Evolutionary conservation across 2,888 invertebrate species (phyloP), one percentile per base, ranked within the genome.

Genomic region (Epinotia ramella): DNA sequence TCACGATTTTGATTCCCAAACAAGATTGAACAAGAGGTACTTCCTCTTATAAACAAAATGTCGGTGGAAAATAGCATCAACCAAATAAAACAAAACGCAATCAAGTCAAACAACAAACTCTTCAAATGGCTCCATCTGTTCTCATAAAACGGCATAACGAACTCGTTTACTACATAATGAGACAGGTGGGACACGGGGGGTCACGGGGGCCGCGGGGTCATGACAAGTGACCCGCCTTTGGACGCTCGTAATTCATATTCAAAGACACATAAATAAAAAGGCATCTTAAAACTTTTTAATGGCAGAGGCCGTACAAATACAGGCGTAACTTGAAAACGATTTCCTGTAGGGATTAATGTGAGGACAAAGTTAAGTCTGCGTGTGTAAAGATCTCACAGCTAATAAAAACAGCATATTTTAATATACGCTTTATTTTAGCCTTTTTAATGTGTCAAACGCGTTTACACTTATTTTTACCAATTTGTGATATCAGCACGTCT

Each of bases 241-340:
- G n/a, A 53, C 33, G 33, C 33, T 53, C 53, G 53, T 67, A 57
- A 67, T 56, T 67, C 40, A 67, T 67, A 67, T 67, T 57, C 40
- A 57, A 40, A 57, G 20, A 67, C 20, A 57, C 33, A 57, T 56
- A 67, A 67, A 67, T 33, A 67, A 12, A 67, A 67, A 40, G 40
- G 57, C 7, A 9, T 33, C 56, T n/a, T n/a, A n/a, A 20, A 20
- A 28, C 24, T 28, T 57, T 56, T 40, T 67, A 67, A 67, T 67
- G 57, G 67, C 67, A 7, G 67, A 67, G 67, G 0, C 56, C 56
- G 11, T 40, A 53, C 66, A 56, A 67, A 67, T 56, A 56, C 33
- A 33, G 28, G 16, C 28, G 18, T 18, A 57, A 67, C 5, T 57
- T 67, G 40, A 67, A 40, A 67, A 18, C 33, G 28, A 33, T 56